A percentile compares a stretch with the other conserved stretches of the same genome.
These are phyloP conservation scores for Crossaster papposus DNA, from an alignment of 53 echinoderm and acorn worm genomes.

Conservation along the genomic window DNA sequence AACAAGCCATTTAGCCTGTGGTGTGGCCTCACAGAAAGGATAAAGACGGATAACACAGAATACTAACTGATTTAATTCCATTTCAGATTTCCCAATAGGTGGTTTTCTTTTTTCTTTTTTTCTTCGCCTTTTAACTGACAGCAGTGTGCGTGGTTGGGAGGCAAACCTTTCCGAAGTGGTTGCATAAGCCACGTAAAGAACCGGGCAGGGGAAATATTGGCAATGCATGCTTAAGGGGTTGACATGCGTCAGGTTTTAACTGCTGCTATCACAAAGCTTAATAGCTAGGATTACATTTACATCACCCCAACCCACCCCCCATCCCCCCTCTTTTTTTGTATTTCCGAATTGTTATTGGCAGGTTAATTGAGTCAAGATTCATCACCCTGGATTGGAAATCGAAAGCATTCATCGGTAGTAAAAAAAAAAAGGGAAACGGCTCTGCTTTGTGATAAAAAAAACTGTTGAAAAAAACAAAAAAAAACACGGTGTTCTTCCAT, in stretches of 20 bases:
- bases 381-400: constrained; percentile 3
- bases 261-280: not conserved
- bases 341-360: constrained; percentile 2
- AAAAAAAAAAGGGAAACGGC: not conserved
- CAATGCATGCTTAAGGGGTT: constrained; percentile 26
- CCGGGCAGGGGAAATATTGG: not conserved
- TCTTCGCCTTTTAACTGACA: not conserved
- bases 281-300: constrained; percentile 41
- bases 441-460: not conserved
- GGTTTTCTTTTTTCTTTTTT: too few relatives aligned
- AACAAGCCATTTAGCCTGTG: not conserved
- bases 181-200: not conserved
- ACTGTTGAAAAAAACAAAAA: not conserved
- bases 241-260: constrained; percentile 11
- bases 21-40: not conserved
- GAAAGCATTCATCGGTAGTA: not conserved
- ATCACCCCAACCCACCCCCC: not conserved
- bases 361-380: constrained; percentile 43
- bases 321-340: not conserved
- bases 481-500: not conserved
- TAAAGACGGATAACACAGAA: constrained; percentile 37
- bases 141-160: not conserved
- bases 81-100: constrained; percentile 45
- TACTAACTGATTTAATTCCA: constrained; percentile 50
- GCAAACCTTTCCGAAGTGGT: not conserved